Evolutionary conservation across 1,140 invertebrate species (phyloP).

Genomic region (Drosophila micromelanica): DNA sequence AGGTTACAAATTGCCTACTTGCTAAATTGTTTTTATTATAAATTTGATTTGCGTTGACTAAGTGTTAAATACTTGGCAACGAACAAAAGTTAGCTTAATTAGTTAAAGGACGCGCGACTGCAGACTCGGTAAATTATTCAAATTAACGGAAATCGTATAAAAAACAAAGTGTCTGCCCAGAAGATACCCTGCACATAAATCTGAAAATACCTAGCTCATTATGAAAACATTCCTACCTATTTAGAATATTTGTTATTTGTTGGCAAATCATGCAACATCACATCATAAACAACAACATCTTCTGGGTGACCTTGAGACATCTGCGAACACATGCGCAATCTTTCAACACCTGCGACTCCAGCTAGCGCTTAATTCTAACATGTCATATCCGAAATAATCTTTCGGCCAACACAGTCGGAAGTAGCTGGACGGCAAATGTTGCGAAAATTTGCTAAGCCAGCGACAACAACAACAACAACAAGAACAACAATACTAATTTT

Average conservation of each 20-base stretch:
- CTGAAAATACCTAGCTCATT: background rate
- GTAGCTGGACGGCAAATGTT: slow-evolving; percentile 34
- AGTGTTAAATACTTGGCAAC: slow-evolving; percentile 39
- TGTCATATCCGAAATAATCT: slow-evolving; percentile 23
- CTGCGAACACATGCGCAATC: slow-evolving; percentile 17
- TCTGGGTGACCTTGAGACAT: slow-evolving; percentile 27
- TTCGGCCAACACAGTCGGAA: slow-evolving; percentile 60
- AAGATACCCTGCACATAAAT: background rate
- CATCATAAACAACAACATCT: background rate
- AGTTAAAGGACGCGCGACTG: slow-evolving; percentile 15
- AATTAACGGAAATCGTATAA: background rate
- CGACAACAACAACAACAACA: slow-evolving; percentile 10
- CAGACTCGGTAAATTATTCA: slow-evolving; percentile 9
- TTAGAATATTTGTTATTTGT: no score
- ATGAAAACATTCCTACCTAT: no score
- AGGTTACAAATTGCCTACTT: slow-evolving; percentile 57
- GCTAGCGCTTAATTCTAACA: background rate
- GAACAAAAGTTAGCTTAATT: slow-evolving; percentile 31
- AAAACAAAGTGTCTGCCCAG: background rate
- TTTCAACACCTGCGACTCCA: slow-evolving; percentile 22
- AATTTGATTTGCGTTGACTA: slow-evolving; percentile 19
- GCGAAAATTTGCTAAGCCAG: slow-evolving; percentile 12
- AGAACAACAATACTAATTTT: slow-evolving; percentile 17
- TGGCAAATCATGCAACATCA: background rate
- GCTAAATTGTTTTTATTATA: slow-evolving; percentile 43